Evolutionary conservation across 2,888 invertebrate genomes (phyloP).

Genomic region (Apotomis capreana): DNA sequence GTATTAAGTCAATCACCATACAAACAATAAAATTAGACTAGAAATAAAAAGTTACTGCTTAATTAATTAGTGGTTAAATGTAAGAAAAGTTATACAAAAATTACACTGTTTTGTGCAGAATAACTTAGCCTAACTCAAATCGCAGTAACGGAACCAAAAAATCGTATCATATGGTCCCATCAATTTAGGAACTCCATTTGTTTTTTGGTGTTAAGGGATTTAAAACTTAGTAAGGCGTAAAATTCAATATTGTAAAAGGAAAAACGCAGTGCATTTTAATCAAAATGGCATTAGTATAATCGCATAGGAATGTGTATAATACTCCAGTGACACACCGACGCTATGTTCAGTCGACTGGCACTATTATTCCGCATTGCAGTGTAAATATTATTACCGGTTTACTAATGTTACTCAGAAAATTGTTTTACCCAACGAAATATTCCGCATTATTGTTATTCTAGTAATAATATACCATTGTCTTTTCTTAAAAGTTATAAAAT

Average conservation of each 20-base stretch:
- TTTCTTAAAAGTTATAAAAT: too few species aligned
- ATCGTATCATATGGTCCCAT: conserved; percentile 21
- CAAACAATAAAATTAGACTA: too few species aligned
- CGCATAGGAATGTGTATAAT: conserved; percentile 75
- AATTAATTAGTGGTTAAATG: too few species aligned
- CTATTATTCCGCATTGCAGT: neutral
- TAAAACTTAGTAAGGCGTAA: conserved; percentile 66
- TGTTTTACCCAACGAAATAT: too few species aligned
- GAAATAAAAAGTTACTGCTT: too few species aligned
- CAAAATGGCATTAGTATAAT: conserved; percentile 81
- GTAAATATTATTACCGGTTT: too few species aligned
- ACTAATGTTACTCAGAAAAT: too few species aligned
- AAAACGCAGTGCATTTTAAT: conserved; percentile 75
- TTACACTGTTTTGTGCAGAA: too few species aligned
- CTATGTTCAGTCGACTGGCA: conserved; percentile 30
- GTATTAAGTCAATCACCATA: too few species aligned
- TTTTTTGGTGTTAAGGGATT: conserved; percentile 57
- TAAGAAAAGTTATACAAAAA: too few species aligned
- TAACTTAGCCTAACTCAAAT: neutral
- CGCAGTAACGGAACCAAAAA: neutral
- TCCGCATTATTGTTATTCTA: too few species aligned
- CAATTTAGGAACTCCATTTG: conserved; percentile 55
- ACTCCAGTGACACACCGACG: conserved; percentile 55
- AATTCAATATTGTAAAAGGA: conserved; percentile 79
- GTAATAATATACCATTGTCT: too few species aligned